Evolutionary conservation across 2,113 vertebrate genomes (phyloP), one percentile per base, ranked within the genome.

Genomic region (Pampusana beccarii): DNA sequence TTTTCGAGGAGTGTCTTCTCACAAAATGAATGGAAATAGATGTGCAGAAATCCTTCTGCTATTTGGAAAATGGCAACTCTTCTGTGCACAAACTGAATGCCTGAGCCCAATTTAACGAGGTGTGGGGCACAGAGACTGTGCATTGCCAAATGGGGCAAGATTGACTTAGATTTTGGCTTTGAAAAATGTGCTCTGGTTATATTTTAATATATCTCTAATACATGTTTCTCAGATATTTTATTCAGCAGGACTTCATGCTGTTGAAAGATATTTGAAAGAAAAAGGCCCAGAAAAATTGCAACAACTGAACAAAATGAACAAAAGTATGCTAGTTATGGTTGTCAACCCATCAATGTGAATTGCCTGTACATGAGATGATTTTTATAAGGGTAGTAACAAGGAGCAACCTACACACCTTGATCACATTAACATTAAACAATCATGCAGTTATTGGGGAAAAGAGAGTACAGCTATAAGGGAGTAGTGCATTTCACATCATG

Each of bases 21-120:
- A 54, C 20, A 57, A 51, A 73, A 13, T n/a, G 38, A 36, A 42
- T 29, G 19, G 58, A 36, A 79, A 72, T 31, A 77, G 18, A 42
- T 70, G 8, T 16, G 53, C 13, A 9, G 1, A 2, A 84, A 78
- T 77, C 10, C 19, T 83, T 82, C 38, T 5, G 1, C 11, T 61
- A 16, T 90, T 40, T 40, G 24, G 19, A 21, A 8, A 69, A 20
- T 10, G 25, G 15, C 34, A 64, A 31, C 10, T 93, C 61, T 90
- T 77, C 54, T 65, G 42, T 12, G 12, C n/a, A 36, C 16, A 78
- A 54, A 51, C 28, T 26, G 17, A 69, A 33, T 0, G 0, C 16
- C 40, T 0, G 0, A 67, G 31, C 3, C 25, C 58, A 16, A 66
- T 71, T 11, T 80, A 57, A 56, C 0, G 4, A 60, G 25, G 0